Evolutionary conservation across 2,113 vertebrate species (phyloP).

Genomic region (Archocentrus centrarchus): DNA sequence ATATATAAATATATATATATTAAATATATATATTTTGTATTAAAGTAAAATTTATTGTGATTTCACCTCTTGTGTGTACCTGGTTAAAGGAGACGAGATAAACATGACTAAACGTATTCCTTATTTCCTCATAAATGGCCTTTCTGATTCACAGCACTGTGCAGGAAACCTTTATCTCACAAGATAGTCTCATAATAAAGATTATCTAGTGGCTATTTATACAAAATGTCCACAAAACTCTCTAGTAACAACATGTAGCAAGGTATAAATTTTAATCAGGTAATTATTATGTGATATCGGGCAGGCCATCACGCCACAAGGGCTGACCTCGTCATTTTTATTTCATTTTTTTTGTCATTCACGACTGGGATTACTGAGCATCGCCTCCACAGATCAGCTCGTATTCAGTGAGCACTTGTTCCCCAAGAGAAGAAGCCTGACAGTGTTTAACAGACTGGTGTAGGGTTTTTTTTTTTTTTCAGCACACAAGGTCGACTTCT

Average conservation of each 20-base stretch:
- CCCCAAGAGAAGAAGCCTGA: background rate
- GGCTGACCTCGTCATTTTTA: constrained; percentile 20
- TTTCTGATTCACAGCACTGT: constrained; percentile 78
- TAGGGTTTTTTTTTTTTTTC: background rate
- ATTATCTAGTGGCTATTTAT: constrained; percentile 11
- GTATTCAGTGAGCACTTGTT: background rate
- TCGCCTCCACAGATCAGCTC: constrained; percentile 18
- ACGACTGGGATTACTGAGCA: constrained; percentile 20
- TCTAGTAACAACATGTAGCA: constrained; percentile 44
- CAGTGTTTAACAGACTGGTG: background rate
- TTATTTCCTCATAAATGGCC: constrained; percentile 73
- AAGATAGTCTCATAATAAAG: background rate
- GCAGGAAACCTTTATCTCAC: constrained; percentile 61
- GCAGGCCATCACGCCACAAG: constrained; percentile 34
- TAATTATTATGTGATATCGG: constrained; percentile 12
- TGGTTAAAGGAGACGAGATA: constrained; percentile 66
- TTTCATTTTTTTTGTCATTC: background rate
- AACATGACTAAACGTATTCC: constrained; percentile 61
- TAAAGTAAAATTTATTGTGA: constrained; percentile 76
- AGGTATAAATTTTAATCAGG: constrained; percentile 4
- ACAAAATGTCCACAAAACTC: background rate
- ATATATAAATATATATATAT: constrained; percentile 67
- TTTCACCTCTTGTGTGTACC: constrained; percentile 74
- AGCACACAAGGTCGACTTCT: constrained; percentile 38
- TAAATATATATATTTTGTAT: constrained; percentile 79